A percentile compares a stretch with the other conserved stretches of the same genome.
Evolutionary conservation across 2,888 invertebrate species (phyloP).

Genomic region (Eucera pruinosa): DNA sequence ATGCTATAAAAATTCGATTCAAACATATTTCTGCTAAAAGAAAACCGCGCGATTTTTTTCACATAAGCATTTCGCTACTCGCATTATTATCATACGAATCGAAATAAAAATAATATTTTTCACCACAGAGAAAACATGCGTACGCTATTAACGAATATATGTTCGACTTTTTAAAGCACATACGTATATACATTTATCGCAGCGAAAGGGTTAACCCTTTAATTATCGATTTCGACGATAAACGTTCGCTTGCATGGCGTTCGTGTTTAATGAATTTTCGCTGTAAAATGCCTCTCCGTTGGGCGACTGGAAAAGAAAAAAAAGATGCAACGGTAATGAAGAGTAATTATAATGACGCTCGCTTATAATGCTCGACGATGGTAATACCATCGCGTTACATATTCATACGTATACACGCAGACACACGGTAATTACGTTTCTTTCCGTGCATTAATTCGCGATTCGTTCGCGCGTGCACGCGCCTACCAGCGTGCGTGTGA

Average conservation of each 20-base stretch:
- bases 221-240: constrained; percentile 35
- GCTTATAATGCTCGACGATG: constrained; percentile 30
- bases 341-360: constrained; percentile 47
- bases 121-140: too few species aligned
- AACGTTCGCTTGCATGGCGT: constrained; percentile 31
- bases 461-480: constrained; percentile 24
- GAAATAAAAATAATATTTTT: too few species aligned
- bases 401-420: constrained; percentile 1
- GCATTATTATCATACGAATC: too few species aligned
- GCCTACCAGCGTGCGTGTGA: constrained; percentile 16
- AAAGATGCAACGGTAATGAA: constrained; percentile 33
- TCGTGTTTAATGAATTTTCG: constrained; percentile 54
- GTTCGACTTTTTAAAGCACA: too few species aligned
- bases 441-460: constrained; percentile 44
- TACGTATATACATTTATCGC: too few species aligned
- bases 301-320: constrained; percentile 2
- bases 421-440: constrained; percentile 32
- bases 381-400: constrained; percentile 6
- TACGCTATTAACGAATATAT: too few species aligned
- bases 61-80: too few species aligned
- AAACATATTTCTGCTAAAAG: too few species aligned
- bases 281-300: constrained; percentile 27
- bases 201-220: constrained; percentile 6
- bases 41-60: too few species aligned
- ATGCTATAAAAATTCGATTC: too few species aligned